phyloP scores from a whole-genome alignment of 2,888 invertebrate genomes.

The Eledone cirrhosa region DNA sequence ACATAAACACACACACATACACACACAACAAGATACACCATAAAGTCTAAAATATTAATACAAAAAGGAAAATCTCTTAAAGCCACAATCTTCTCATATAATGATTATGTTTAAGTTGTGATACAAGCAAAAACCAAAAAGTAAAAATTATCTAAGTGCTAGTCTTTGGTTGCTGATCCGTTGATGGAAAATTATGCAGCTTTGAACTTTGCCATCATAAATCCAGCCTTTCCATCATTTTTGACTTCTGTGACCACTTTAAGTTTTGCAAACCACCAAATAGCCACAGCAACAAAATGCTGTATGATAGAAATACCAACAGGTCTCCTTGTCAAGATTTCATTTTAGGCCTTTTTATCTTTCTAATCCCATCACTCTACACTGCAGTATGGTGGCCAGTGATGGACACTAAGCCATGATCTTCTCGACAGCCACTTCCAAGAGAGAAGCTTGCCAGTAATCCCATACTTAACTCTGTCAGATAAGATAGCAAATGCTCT shows the following conservation, averaged over 20 bases:
- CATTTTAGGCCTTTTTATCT: constrained; percentile 28
- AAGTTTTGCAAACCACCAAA: constrained; percentile 23
- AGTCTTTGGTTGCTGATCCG: constrained; percentile 7
- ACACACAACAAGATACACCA: too few relatives aligned
- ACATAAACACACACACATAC: too few relatives aligned
- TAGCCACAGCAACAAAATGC: constrained; percentile 25
- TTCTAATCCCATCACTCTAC: constrained; percentile 26
- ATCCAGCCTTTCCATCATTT: constrained; percentile 27
- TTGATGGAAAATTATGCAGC: constrained; percentile 21
- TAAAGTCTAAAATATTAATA: constrained; percentile 17
- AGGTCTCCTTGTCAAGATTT: constrained; percentile 29
- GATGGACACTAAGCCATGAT: constrained; percentile 29
- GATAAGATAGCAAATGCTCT: constrained; percentile 26
- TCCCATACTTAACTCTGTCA: constrained; percentile 29
- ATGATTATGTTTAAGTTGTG: constrained; percentile 19
- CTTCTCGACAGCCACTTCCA: constrained; percentile 26
- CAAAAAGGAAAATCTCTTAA: neutral
- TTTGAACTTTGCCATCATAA: constrained; percentile 27
- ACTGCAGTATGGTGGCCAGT: constrained; percentile 14
- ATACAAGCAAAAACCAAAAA: constrained; percentile 22
- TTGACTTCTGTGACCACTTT: constrained; percentile 25
- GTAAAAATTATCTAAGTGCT: constrained; percentile 25
- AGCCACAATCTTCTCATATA: constrained; percentile 19
- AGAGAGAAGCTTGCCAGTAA: constrained; percentile 28
- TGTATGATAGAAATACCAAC: constrained; percentile 25